Percentiles rank a stretch among this genome's conserved stretches.
phyloP scores from a whole-genome alignment of 2,113 vertebrate genomes.

The Colistium nudipinnis region DNA sequence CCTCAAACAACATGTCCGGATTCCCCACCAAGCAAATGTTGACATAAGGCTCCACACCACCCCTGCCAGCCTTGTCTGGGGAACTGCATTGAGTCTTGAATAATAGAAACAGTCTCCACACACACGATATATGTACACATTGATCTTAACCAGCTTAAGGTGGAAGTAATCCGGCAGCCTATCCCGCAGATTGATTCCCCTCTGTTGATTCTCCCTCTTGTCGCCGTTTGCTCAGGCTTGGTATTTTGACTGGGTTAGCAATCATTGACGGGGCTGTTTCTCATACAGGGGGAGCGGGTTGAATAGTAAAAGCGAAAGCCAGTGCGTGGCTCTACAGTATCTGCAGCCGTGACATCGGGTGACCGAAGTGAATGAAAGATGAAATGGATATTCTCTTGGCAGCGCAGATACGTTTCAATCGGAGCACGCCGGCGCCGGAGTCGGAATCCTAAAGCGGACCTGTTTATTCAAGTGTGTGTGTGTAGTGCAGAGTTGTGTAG shows the following conservation, averaged over 20 bases:
- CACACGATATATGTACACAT: constrained; percentile 35
- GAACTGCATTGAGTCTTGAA: constrained; percentile 48
- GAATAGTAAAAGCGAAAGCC: constrained; percentile 29
- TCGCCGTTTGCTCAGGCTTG: constrained; percentile 55
- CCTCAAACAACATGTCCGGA: constrained; percentile 31
- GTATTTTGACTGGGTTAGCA: constrained; percentile 67
- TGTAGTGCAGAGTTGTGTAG: constrained; percentile 6
- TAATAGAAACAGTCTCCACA: constrained; percentile 51
- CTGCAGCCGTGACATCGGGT: constrained; percentile 25
- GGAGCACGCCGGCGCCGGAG: background rate
- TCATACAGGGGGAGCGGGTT: constrained; percentile 35
- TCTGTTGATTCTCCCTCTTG: constrained; percentile 54
- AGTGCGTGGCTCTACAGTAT: constrained; percentile 36
- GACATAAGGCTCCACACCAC: constrained; percentile 41
- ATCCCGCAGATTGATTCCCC: constrained; percentile 64
- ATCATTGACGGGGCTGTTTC: constrained; percentile 39
- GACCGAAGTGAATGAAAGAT: constrained; percentile 29
- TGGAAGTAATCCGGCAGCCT: constrained; percentile 67
- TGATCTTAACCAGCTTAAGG: constrained; percentile 66
- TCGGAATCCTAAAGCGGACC: constrained; percentile 9
- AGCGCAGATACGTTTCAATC: constrained; percentile 31
- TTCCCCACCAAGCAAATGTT: constrained; percentile 55
- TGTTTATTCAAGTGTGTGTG: constrained; percentile 46
- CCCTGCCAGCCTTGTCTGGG: constrained; percentile 20
- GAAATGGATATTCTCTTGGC: constrained; percentile 26